Conservation (phyloP, 2,888 invertebrate species). For the Lepas anatifera region DNA sequence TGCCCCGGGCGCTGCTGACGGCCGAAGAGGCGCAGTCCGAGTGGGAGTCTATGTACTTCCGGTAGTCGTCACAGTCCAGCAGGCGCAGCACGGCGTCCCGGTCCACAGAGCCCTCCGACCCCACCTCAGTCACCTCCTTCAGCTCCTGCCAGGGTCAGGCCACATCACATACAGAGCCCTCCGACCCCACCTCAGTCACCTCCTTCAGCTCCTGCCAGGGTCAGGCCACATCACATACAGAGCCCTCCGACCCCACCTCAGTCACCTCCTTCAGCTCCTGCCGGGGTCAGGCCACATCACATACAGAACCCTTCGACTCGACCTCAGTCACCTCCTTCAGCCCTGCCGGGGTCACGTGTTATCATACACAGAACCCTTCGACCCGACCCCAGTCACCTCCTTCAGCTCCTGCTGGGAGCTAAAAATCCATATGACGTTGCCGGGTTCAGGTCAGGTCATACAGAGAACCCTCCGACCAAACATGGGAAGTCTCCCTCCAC, state of each 20-base stretch:
- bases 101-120: conserved; percentile 71
- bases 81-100: conserved; percentile 69
- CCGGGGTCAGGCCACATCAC: conserved; percentile 17
- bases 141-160: conserved; percentile 45
- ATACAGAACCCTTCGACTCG: conserved; percentile 65
- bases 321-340: conserved; percentile 69
- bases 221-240: conserved; percentile 52
- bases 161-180: conserved; percentile 44
- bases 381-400: conserved; percentile 77
- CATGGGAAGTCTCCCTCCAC: conserved; percentile 69
- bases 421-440: too few species aligned
- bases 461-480: conserved; percentile 67
- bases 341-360: conserved; percentile 41
- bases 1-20: background rate
- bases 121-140: conserved; percentile 73
- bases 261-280: conserved; percentile 77
- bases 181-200: conserved; percentile 73
- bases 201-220: conserved; percentile 60
- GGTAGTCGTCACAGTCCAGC: conserved; percentile 78
- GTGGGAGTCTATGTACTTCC: conserved; percentile 76
- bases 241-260: conserved; percentile 68
- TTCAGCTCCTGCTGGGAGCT: conserved; percentile 73
- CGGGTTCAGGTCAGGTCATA: conserved; percentile 17
- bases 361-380: conserved; percentile 72
- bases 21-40: conserved; percentile 43